These are phyloP conservation scores for Yasuhikotakia modesta DNA, from an alignment of 2,797 vertebrate species.

Conservation along the genomic window DNA sequence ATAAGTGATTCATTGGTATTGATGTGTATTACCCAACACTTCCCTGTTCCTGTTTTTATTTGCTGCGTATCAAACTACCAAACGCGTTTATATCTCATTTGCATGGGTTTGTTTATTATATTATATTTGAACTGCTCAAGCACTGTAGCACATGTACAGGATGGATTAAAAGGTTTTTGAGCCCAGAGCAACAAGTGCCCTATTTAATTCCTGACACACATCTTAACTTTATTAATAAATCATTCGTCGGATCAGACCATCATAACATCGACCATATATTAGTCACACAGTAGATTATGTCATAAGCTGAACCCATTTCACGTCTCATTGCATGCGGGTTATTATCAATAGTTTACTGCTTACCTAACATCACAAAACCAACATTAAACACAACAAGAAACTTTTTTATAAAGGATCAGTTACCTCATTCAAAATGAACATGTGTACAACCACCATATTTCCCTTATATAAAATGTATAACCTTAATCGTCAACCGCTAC, in stretches of 20 bases:
- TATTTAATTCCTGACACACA: constrained; percentile 50
- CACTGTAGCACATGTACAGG: background rate
- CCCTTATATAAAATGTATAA: background rate
- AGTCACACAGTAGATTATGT: constrained; percentile 15
- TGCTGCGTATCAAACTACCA: background rate
- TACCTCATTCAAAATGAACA: background rate
- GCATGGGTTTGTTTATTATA: background rate
- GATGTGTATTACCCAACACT: background rate
- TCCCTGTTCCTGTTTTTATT: background rate
- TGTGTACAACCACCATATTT: background rate
- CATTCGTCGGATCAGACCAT: background rate
- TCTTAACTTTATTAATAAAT: constrained; percentile 27
- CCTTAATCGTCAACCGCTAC: background rate
- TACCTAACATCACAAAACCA: background rate
- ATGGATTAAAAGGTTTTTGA: constrained; percentile 6
- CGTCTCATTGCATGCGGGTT: background rate
- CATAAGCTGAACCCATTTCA: constrained; percentile 14
- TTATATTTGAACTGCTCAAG: constrained; percentile 8
- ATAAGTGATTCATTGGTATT: constrained; percentile 7
- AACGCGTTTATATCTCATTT: background rate
- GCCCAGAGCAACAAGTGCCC: constrained; percentile 75
- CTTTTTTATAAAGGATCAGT: constrained; percentile 24
- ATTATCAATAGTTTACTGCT: background rate
- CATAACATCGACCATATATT: background rate
- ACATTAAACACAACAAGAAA: background rate